phyloP scores from a whole-genome alignment of 1,140 invertebrate species.

The Drosophila mauritiana region DNA sequence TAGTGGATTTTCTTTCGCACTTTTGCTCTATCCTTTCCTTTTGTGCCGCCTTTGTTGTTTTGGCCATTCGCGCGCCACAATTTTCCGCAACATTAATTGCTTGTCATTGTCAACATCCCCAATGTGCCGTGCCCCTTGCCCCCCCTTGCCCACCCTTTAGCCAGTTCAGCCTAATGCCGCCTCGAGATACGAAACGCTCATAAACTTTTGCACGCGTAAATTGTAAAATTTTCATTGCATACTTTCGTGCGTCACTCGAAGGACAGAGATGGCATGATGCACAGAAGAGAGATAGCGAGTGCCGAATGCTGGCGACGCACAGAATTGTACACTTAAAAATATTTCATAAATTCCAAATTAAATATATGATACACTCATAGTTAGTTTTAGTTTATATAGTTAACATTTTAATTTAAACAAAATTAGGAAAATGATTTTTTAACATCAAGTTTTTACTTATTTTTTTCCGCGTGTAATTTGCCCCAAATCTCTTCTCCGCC shows the following conservation, averaged over 20 bases:
- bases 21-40: not conserved
- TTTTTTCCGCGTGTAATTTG: not conserved
- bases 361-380: not conserved
- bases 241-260: conserved; percentile 61
- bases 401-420: too few relatives aligned
- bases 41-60: conserved; percentile 32
- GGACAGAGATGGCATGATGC: conserved; percentile 2
- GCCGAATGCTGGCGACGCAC: conserved; percentile 42
- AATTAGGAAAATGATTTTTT: not conserved
- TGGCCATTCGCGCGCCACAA: conserved; percentile 58
- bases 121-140: not conserved
- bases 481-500: conserved; percentile 3
- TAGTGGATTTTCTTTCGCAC: conserved; percentile 36
- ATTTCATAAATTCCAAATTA: too few relatives aligned
- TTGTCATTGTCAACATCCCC: conserved; percentile 66
- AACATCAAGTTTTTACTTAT: not conserved
- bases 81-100: conserved; percentile 74
- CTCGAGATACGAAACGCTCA: conserved; percentile 61
- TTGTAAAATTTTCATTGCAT: conserved; percentile 77
- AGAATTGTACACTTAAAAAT: conserved; percentile 25
- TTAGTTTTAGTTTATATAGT: too few relatives aligned
- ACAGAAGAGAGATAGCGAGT: conserved; percentile 2
- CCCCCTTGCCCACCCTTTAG: not conserved
- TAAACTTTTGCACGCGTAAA: conserved; percentile 75
- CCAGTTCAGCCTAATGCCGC: conserved; percentile 55